phyloP scores from a whole-genome alignment of 2,888 invertebrate genomes.

The Galerucella calmariensis region DNA sequence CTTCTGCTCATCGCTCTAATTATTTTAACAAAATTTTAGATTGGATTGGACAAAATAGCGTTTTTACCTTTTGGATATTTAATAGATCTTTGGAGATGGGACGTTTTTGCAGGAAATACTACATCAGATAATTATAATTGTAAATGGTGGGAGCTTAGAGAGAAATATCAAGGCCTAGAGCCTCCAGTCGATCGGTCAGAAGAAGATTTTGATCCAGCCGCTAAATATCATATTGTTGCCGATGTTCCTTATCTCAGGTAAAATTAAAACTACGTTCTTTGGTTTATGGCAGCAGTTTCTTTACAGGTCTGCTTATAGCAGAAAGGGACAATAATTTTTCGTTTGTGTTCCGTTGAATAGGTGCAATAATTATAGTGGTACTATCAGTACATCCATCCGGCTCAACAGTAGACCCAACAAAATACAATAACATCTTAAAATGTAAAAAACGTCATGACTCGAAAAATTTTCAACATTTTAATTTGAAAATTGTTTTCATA shows the following conservation, averaged over 20 bases:
- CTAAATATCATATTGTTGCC: slow-evolving; percentile 76
- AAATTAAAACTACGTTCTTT: too few relatives aligned
- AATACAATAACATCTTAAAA: too few relatives aligned
- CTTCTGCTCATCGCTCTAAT: background rate
- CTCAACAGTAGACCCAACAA: too few relatives aligned
- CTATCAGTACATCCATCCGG: too few relatives aligned
- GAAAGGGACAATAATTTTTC: too few relatives aligned
- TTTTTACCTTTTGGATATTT: slow-evolving; percentile 78
- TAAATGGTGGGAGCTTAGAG: slow-evolving; percentile 73
- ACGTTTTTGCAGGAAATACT: slow-evolving; percentile 73
- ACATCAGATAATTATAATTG: slow-evolving; percentile 72
- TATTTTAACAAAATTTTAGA: slow-evolving; percentile 46
- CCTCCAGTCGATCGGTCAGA: slow-evolving; percentile 72
- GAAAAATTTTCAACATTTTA: too few relatives aligned
- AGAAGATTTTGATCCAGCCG: slow-evolving; percentile 74
- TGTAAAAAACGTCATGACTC: too few relatives aligned
- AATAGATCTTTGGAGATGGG: slow-evolving; percentile 77
- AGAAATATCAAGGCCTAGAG: slow-evolving; percentile 72
- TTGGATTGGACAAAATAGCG: slow-evolving; percentile 75
- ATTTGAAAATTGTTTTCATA: too few relatives aligned
- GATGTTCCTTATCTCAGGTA: slow-evolving; percentile 76
- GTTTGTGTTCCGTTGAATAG: background rate
- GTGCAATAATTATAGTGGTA: too few relatives aligned
- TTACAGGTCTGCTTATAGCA: too few relatives aligned
- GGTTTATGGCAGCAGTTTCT: too few relatives aligned